Evolutionary conservation across 2,113 vertebrate species (phyloP).

Genomic region (Amazona vittata): DNA sequence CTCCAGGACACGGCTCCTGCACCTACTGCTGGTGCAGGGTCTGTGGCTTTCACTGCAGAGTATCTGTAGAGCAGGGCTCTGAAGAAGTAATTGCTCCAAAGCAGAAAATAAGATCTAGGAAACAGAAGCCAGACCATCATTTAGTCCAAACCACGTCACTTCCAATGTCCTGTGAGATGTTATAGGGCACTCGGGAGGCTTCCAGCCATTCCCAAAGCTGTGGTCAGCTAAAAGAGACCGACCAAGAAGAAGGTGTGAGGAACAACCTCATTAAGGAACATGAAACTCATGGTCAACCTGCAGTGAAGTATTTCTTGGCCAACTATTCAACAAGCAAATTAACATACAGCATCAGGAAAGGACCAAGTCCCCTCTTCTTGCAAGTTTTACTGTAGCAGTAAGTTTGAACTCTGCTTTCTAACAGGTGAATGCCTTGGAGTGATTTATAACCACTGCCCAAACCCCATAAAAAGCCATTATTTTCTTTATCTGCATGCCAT

Average conservation of each 20-base stretch:
- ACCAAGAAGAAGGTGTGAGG: not conserved
- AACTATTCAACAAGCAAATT: not conserved
- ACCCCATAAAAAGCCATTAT: not conserved
- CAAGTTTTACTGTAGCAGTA: not conserved
- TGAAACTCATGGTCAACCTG: not conserved
- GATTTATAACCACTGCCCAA: not conserved
- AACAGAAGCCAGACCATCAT: not conserved
- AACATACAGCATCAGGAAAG: not conserved
- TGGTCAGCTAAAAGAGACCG: not conserved
- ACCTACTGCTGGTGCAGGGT: fast-evolving
- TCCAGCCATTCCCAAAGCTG: not conserved
- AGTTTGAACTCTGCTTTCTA: not conserved
- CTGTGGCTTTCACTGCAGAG: not conserved
- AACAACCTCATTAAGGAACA: not conserved
- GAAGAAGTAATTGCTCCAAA: not conserved
- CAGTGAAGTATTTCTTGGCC: not conserved
- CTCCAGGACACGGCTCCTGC: fast-evolving
- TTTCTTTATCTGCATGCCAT: constrained; percentile 21
- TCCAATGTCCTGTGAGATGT: not conserved
- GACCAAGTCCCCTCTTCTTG: not conserved
- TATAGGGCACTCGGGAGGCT: not conserved
- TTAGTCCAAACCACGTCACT: not conserved
- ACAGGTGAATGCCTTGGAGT: not conserved
- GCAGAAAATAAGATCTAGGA: not conserved
- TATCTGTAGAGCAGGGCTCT: not conserved